Conservation (phyloP, 1,140 invertebrate species). For the Ephestia elutella region DNA sequence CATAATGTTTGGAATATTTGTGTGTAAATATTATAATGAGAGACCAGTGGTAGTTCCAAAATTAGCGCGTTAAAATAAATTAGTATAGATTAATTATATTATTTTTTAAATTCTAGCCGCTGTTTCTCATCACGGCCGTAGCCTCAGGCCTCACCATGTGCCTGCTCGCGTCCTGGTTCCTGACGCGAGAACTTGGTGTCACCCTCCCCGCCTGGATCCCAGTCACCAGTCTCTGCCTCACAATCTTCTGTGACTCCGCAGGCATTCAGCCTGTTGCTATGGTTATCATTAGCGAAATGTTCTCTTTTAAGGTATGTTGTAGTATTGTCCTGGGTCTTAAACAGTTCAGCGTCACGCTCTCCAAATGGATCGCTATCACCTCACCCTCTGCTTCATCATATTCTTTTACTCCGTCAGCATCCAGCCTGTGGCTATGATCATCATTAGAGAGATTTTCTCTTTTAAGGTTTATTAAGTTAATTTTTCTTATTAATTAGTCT, state of each 20-base stretch:
- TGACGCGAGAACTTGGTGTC: constrained; percentile 27
- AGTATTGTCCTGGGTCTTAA: no score
- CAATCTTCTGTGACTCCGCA: constrained; percentile 58
- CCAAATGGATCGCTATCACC: constrained; percentile 51
- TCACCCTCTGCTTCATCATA: constrained; percentile 54
- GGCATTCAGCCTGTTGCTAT: constrained; percentile 53
- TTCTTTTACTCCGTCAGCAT: constrained; percentile 57
- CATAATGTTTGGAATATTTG: no score
- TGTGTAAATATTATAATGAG: no score
- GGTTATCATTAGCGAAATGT: constrained; percentile 52
- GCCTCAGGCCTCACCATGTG: constrained; percentile 57
- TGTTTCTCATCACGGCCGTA: constrained; percentile 41
- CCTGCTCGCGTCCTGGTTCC: constrained; percentile 50
- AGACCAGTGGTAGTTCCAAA: no score
- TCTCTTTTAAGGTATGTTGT: constrained; percentile 54
- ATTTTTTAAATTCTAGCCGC: constrained; percentile 29
- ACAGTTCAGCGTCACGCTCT: no score
- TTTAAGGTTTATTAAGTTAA: constrained; percentile 52
- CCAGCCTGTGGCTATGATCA: constrained; percentile 44
- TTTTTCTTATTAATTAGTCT: no score
- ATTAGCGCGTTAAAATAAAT: no score
- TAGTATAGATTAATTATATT: not conserved
- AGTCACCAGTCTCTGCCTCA: constrained; percentile 44
- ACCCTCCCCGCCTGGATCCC: constrained; percentile 44
- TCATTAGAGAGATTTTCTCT: constrained; percentile 58